Base-by-base conservation (phyloP, 2,888 invertebrate genomes). In the Troides aeacus region DNA sequence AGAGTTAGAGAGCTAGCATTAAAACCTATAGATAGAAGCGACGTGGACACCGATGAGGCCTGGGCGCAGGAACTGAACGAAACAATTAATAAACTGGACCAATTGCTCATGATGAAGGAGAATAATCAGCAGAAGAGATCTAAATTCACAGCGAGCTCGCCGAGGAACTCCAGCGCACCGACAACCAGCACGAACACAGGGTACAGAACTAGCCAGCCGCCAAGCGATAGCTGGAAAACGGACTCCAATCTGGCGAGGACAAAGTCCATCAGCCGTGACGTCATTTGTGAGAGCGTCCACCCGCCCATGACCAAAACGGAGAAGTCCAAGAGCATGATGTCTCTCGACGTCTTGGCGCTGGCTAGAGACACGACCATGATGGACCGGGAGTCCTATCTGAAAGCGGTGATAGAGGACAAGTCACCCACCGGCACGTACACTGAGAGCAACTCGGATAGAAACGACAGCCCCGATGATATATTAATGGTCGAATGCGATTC, bases 21-120 rank as follows among this genome's bases (percentile, higher is more conserved):
- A 4, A 94, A 96, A 73, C 96, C 96, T 0, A 95, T 96, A 21
- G 96, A 96, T 79, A 95, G 95, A 24, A 94, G 94, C 66, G 96
- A 95, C 75, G 94, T 95, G 0, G 94, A 94, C 72, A 95, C 94
- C 4, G 95, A 95, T 71, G 94, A 94, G 68, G 93, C 94, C 1
- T 97, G 96, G 96, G 96, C 96, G 72, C 90, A 94, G 50, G 97
- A 97, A 80, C 83, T 96, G 10, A 96, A 96, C 81, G 95, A 95
- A 64, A 96, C 96, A 0, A 95, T 96, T n/a, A 95, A 96, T 78
- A 96, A 96, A 78, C 85, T 96, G 7, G 96, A 96, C 82, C 95
- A 95, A 76, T 86, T 95, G 60, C 88, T 96, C 80, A 93, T 95
- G 93, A 93, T 95, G 87, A 94, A 95, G 75, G 95, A 95, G 74